Evolutionary conservation across 2,797 vertebrate genomes (phyloP), one percentile per base, ranked within the genome.

Genomic region (Todus mexicanus): DNA sequence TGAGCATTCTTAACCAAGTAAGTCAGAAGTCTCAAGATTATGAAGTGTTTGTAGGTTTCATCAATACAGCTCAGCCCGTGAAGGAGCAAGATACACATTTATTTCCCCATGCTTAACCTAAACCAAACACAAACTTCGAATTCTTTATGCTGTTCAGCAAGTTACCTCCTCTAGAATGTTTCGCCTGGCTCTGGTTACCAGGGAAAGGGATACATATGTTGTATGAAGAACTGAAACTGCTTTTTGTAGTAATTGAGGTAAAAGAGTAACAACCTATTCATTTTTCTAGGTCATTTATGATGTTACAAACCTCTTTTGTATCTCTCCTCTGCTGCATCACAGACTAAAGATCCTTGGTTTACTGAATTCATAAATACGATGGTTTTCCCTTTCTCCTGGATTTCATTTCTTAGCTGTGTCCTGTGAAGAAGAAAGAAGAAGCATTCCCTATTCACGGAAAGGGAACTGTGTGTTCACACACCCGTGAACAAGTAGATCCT

Each of bases 1-100:
- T 73, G 70, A 93, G 40, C 91, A 84, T 95, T 93, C 91, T 90
- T 94, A 91, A 86, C 63, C 26, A 88, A 86, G 16, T 78, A 95
- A 35, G 85, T 92, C 91, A 95, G 73, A 76, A 79, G 37, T 72
- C 65, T 84, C 73, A 13, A 63, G 70, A 84, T 94, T 85, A 91
- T 93, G 72, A 89, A 89, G 89, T 91, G 70, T 82, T 92, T 89
- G 54, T 18, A 93, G 80, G 76, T 78, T 88, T 84, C 70, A 86
- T 42, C 91, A 92, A 90, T 72, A 83, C 56, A 72, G 66, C 59
- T 59, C 73, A 89, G 35, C 54, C 92, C 91, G 59, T 43, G 80
- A 91, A 69, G 43, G 26, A 91, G 38, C 37, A 87, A 90, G 65
- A 86, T 11, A 72, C 59, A 75, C 66, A 87, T 92, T 92, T 85